Base-by-base conservation (phyloP, 2,888 invertebrate genomes). In the Leptura quadrifasciata region DNA sequence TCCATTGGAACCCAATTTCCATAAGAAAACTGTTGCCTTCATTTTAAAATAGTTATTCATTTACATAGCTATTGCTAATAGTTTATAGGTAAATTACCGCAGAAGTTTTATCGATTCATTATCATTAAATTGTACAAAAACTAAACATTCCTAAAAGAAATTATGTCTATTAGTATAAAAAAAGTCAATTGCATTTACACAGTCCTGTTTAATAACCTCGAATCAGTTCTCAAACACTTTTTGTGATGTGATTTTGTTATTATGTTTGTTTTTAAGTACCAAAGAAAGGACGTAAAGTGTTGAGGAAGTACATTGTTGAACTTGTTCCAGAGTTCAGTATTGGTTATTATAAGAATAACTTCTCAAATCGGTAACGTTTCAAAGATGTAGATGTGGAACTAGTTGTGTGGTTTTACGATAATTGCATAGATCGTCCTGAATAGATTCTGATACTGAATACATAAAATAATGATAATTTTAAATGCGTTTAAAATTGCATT, bases 171-270 rank as follows among this genome's bases (percentile, higher is more conserved):
- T 1, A 2, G 47, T n/a, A 47, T 47, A 47, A 47, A 6, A 47
- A 47, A 15, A n/a, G n/a, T 47, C 4, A n/a, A 47, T 47, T 2
- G 47, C 12, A 39, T 2, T 47, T 47, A n/a, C 10, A n/a, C 47
- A 47, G n/a, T 47, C 2, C 39, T 39, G 39, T 5, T 15, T 47
- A 47, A n/a, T 47, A n/a, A 47, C 47, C 47, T 47, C 47, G n/a
- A n/a, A n/a, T 47, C n/a, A 47, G 47, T 47, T 47, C 39, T 47
- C 47, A 47, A 47, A 15, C n/a, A 47, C 5, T 47, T 47, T 47
- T n/a, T n/a, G 15, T 47, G 47, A 47, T 47, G 47, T 47, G 47
- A 47, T n/a, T 47, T 47, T 47, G 47, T n/a, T 47, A 47, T 47
- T 15, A 15, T 39, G 47, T 47, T n/a, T 47, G 47, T 47, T 47